These are phyloP conservation scores for Felis catus DNA, from an alignment of 2,113 vertebrate species.

Conservation along the genomic window DNA sequence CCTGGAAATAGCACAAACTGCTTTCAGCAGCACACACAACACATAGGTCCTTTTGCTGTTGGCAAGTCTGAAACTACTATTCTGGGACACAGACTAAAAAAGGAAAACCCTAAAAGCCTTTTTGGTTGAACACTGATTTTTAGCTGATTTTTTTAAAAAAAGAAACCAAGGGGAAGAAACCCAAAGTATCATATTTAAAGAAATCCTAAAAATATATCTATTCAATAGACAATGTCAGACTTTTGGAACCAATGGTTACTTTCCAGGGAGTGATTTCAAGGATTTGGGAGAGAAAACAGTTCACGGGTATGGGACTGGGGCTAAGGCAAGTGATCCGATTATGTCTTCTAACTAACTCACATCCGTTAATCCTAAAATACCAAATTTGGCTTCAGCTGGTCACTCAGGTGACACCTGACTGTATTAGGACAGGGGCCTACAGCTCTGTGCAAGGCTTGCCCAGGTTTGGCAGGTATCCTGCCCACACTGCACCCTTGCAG, in stretches of 20 bases:
- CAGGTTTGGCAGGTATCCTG: neutral
- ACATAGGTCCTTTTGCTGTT: neutral
- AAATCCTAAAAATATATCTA: neutral
- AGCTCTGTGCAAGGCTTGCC: neutral
- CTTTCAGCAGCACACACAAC: neutral
- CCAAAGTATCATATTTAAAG: neutral
- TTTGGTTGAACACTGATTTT: slow-evolving; percentile 17
- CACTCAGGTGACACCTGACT: neutral
- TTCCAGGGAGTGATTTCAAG: neutral
- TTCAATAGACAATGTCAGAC: neutral
- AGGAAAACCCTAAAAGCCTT: slow-evolving; percentile 14
- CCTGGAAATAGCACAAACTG: neutral
- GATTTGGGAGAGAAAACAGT: slow-evolving; percentile 1
- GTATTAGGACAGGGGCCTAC: neutral
- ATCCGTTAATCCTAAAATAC: neutral
- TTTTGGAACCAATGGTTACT: slow-evolving; percentile 39
- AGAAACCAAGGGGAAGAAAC: neutral
- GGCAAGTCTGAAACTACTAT: slow-evolving; percentile 46
- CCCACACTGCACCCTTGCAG: neutral
- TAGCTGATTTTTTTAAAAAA: neutral
- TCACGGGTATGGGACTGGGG: neutral
- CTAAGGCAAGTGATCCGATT: neutral
- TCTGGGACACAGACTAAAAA: slow-evolving; percentile 34
- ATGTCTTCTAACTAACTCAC: neutral
- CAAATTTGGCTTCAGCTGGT: neutral